These are phyloP conservation scores for Tylochromis polylepis DNA, from an alignment of 2,113 vertebrate species.

Conservation along the genomic window DNA sequence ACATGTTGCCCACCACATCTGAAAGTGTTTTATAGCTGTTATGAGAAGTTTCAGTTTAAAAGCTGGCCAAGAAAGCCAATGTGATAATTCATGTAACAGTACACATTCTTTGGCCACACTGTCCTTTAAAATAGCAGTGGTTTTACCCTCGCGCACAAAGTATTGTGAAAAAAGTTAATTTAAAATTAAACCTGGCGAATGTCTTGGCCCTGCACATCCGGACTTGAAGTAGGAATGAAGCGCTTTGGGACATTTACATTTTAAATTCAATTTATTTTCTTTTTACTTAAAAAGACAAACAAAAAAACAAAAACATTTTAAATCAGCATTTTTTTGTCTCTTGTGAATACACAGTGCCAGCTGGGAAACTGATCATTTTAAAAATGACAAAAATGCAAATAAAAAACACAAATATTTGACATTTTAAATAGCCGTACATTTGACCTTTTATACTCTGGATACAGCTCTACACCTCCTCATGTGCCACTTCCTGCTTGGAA, in stretches of 20 bases:
- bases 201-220: neutral
- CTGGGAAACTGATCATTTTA: no score
- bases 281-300: no score
- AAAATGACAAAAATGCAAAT: no score
- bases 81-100: neutral
- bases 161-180: neutral
- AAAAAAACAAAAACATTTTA: neutral
- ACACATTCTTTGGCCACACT: neutral
- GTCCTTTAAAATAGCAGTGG: neutral
- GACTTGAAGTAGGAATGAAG: no score
- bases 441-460: neutral
- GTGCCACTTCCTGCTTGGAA: neutral
- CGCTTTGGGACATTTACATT: no score
- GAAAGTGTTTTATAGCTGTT: neutral
- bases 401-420: neutral
- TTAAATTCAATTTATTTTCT: no score
- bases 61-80: neutral
- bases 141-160: neutral
- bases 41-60: neutral
- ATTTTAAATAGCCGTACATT: neutral
- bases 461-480: neutral
- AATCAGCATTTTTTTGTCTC: no score
- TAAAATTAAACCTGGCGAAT: neutral
- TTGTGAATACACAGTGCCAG: no score
- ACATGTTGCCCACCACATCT: neutral